Base-by-base conservation (phyloP, 2,888 invertebrate species). In the Drosophila nigritarsus region DNA sequence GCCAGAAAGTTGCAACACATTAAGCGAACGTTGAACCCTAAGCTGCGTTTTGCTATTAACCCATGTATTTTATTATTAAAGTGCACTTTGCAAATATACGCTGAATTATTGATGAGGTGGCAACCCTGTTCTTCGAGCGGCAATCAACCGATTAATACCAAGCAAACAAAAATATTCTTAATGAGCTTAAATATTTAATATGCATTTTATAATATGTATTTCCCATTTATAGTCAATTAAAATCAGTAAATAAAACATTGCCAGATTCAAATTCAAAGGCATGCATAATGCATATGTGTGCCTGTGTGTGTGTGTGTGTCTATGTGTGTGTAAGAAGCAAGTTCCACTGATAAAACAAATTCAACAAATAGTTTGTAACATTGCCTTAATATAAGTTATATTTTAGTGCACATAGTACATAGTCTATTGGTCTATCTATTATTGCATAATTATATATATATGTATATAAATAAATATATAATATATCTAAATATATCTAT, bases 21-120 rank as follows among this genome's bases (percentile, higher is more conserved):
- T 54, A 49, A 48, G 32, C 36, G 54, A 65, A 54, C 54, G 38
- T 65, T 66, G 48, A 66, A 65, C 66, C 24, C 15, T 8, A 45
- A 24, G 8, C 24, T 27, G 20, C 8, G 34, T 1, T 27, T 27
- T 6, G 1, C 27, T 27, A 29, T 38, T 3, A 55, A 55, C 38
- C 27, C 7, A n/a, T n/a, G n/a, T n/a, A n/a, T n/a, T n/a, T n/a
- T n/a, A n/a, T n/a, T n/a, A n/a, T n/a, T n/a, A n/a, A n/a, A n/a
- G n/a, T n/a, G n/a, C n/a, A n/a, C n/a, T 45, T 24, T 45, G 45
- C 24, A 45, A 24, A 45, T 24, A 15, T 15, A 15, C 15, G 7
- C 15, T 45, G 24, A 8, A 45, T 15, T 24, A 45, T 45, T 24
- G 24, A 45, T 24, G 24, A 45, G 24, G 24, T 45, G 45, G 24